Conservation (phyloP, 2,888 invertebrate genomes). For the Andrena chrysosceles region DNA sequence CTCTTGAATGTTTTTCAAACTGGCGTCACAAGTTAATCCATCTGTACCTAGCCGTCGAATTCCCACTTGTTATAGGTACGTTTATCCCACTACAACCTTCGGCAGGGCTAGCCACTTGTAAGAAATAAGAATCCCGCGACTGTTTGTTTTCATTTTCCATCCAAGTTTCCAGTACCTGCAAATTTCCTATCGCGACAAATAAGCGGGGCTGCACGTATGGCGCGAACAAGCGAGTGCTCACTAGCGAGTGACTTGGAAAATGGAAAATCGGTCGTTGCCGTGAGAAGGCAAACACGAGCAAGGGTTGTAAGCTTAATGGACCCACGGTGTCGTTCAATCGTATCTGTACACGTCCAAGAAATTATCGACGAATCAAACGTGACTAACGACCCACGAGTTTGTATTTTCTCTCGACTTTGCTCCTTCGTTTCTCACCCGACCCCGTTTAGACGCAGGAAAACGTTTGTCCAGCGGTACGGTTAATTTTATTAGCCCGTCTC, state of each 20-base stretch:
- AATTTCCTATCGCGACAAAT: not conserved
- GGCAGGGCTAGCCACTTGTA: not conserved
- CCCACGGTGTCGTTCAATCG: constrained; percentile 4
- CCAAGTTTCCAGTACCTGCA: not conserved
- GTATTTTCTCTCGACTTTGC: constrained; percentile 38
- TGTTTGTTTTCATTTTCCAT: too few relatives aligned
- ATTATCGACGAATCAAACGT: constrained; percentile 62
- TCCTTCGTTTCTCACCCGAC: not conserved
- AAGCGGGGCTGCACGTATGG: not conserved
- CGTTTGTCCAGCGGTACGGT: constrained; percentile 53
- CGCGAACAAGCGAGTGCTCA: not conserved
- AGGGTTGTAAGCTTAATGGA: constrained; percentile 38
- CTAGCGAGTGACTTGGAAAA: not conserved
- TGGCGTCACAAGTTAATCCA: not conserved
- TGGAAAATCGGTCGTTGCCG: constrained; percentile 2
- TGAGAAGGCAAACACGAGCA: constrained; percentile 22
- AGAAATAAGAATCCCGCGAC: too few relatives aligned
- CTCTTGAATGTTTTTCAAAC: constrained; percentile 9
- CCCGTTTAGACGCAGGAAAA: constrained; percentile 16
- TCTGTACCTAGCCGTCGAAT: not conserved
- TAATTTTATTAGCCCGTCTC: constrained; percentile 44
- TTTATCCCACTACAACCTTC: not conserved
- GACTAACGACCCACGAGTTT: constrained; percentile 59
- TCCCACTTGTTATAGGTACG: not conserved
- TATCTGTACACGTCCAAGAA: constrained; percentile 22